Percentiles rank a stretch among this genome's conserved stretches.
Conservation (phyloP, 2,113 vertebrate species). For the Oceanodroma tethys region DNA sequence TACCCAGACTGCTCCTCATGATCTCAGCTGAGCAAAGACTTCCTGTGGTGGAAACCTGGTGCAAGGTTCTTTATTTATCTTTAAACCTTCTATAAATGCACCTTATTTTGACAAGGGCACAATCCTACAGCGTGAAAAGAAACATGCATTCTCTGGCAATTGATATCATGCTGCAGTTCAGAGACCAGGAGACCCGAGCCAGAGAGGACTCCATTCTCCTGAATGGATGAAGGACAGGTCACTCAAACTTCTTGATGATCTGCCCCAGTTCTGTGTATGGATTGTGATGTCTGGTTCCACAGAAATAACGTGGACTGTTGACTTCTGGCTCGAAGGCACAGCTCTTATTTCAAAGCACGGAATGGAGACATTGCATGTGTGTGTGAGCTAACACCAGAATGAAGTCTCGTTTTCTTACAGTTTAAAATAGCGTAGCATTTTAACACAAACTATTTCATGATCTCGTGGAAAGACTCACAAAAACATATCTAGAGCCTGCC, state of each 20-base stretch:
- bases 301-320: not conserved
- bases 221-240: not conserved
- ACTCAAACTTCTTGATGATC: not conserved
- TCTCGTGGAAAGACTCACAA: not conserved
- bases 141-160: not conserved
- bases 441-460: not conserved
- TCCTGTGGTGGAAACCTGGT: not conserved
- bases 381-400: not conserved
- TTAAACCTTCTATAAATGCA: not conserved
- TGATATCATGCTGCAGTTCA: not conserved
- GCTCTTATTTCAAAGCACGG: not conserved
- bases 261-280: not conserved
- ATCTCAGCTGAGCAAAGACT: not conserved
- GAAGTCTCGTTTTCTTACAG: not conserved
- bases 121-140: not conserved
- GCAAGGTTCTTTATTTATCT: not conserved
- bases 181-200: not conserved
- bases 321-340: not conserved
- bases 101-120: not conserved
- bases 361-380: not conserved
- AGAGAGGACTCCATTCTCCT: not conserved
- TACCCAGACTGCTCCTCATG: not conserved
- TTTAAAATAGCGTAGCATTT: not conserved
- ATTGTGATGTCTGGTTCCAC: not conserved
- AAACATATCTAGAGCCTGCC: too few species aligned